Evolutionary conservation across 2,113 vertebrate genomes (phyloP).

Genomic region (Antennarius striatus): DNA sequence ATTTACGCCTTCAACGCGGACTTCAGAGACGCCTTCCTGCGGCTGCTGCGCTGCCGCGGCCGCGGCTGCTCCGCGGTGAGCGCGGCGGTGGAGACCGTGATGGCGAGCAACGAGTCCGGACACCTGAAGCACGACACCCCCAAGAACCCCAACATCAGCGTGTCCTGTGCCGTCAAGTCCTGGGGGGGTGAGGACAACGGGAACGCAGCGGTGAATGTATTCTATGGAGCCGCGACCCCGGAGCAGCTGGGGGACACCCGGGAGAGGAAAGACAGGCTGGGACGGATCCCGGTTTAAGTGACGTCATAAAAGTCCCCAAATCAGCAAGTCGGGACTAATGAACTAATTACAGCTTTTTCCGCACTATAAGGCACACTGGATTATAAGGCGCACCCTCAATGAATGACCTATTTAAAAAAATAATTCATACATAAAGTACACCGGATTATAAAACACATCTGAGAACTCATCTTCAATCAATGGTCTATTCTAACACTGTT

Average conservation of each 20-base stretch:
- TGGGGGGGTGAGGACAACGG: conserved; percentile 64
- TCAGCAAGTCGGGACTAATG: too few relatives aligned
- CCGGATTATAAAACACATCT: too few relatives aligned
- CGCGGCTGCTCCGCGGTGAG: conserved; percentile 41
- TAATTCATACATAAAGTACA: too few relatives aligned
- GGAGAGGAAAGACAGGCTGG: conserved; percentile 38
- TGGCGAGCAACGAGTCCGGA: conserved; percentile 49
- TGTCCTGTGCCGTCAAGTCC: conserved; percentile 24
- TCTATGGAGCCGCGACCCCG: conserved; percentile 26
- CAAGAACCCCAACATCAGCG: conserved; percentile 15
- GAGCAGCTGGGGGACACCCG: conserved; percentile 45
- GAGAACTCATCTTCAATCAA: too few relatives aligned
- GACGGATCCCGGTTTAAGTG: conserved; percentile 45
- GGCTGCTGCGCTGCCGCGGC: conserved; percentile 59
- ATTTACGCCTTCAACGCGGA: conserved; percentile 72
- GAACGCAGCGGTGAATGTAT: conserved; percentile 53
- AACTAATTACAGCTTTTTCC: too few relatives aligned
- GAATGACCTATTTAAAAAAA: too few relatives aligned
- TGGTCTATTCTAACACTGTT: too few relatives aligned
- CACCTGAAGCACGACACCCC: conserved; percentile 37
- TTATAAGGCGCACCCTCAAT: too few relatives aligned
- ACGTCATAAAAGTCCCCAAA: background rate
- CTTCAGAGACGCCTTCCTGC: conserved; percentile 70
- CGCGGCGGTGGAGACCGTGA: conserved; percentile 49
- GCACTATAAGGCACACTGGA: too few relatives aligned